Conservation (phyloP, 2,888 invertebrate species). For the Acutogordius australiensis region DNA sequence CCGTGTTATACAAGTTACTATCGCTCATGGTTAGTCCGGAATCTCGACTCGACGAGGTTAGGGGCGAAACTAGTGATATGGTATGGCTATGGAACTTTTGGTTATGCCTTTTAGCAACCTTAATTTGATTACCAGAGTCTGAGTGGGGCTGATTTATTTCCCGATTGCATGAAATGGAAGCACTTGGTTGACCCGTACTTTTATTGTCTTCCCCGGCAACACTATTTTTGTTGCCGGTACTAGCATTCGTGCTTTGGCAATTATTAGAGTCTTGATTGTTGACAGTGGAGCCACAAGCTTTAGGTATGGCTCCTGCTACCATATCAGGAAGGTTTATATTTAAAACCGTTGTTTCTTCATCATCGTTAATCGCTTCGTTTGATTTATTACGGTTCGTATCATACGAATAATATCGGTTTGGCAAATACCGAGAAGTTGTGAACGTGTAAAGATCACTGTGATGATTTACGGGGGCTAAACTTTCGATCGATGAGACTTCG, state of each 20-base stretch:
- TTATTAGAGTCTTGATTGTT: too few species aligned
- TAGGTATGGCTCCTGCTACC: too few species aligned
- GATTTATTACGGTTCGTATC: background rate
- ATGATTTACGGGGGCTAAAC: background rate
- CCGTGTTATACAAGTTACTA: constrained; percentile 7
- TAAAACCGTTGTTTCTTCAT: background rate
- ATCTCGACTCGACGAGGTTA: background rate
- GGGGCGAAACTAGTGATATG: background rate
- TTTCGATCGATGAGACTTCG: background rate
- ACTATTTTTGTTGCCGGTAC: too few species aligned
- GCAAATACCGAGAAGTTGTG: background rate
- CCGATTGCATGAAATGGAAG: background rate
- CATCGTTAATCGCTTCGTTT: background rate
- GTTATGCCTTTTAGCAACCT: too few species aligned
- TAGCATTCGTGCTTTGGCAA: too few species aligned
- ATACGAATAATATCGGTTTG: background rate
- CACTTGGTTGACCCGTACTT: too few species aligned
- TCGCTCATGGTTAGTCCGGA: constrained; percentile 10
- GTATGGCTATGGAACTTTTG: background rate
- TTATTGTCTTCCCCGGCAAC: too few species aligned
- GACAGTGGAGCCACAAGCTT: too few species aligned
- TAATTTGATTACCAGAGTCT: too few species aligned
- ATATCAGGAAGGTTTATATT: too few species aligned
- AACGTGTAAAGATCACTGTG: background rate
- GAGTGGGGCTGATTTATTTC: too few species aligned